Evolutionary conservation across 2,797 vertebrate species (phyloP).

Genomic region (Sus cebifrons): DNA sequence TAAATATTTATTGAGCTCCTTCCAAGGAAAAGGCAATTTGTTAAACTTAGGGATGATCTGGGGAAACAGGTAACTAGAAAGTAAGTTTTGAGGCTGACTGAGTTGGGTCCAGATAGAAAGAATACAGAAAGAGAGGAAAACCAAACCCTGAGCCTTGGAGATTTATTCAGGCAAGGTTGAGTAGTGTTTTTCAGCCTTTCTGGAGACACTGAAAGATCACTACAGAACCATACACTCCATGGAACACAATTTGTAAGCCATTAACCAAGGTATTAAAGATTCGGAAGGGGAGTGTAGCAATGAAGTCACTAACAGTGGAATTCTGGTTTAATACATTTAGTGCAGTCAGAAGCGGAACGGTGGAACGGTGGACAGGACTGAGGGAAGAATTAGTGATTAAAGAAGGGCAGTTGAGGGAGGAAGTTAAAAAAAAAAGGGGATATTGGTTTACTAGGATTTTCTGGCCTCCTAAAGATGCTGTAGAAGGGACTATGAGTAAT

Average conservation of each 20-base stretch:
- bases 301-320: neutral
- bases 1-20: neutral
- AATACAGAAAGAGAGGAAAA: slow-evolving; percentile 38
- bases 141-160: neutral
- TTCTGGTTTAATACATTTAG: neutral
- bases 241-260: neutral
- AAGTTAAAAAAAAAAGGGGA: slow-evolving; percentile 12
- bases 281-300: neutral
- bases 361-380: neutral
- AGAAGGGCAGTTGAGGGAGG: neutral
- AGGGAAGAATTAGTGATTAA: slow-evolving; percentile 18
- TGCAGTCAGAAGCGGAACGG: neutral
- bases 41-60: neutral
- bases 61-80: neutral
- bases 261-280: neutral
- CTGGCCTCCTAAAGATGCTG: neutral
- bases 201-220: neutral
- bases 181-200: neutral
- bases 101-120: slow-evolving; percentile 21
- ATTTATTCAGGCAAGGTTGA: neutral
- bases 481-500: neutral
- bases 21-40: neutral
- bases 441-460: neutral
- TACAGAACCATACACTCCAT: neutral
- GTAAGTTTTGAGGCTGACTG: slow-evolving; percentile 20